Base-by-base conservation (phyloP, 2,797 vertebrate species). In the Bovichtus variegatus region DNA sequence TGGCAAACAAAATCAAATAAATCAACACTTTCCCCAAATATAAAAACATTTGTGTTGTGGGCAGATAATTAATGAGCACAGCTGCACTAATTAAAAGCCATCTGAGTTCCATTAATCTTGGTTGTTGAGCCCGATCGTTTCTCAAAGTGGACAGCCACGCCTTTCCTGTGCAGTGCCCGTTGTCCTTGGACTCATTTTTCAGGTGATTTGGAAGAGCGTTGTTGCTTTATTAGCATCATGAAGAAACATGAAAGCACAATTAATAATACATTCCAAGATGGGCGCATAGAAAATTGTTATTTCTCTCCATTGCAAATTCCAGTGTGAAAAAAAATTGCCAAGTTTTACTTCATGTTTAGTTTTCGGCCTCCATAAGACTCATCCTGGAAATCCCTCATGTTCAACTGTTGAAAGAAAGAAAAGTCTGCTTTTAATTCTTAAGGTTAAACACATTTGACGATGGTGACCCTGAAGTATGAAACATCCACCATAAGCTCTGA, bases 11-110 rank as follows among this genome's bases (percentile, higher is more conserved):
- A 99, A 98, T 98, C 97, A 98, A 98, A 99, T 99, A 98, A 99
- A 99, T 99, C 97, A 99, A 97, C 96, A 92, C 97, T 97, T 97
- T 98, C 93, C 95, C 96, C 95, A 98, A 98, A 99, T 97, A 98
- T 98, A 99, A 99, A 97, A 99, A 99, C 99, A 99, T 99, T 99
- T 99, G 96, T 97, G 97, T 97, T 97, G 96, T 90, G 89, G 94
- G 94, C 81, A 96, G 96, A 97, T 98, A 99, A 99, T 97, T 98
- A 97, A 99, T 98, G 97, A 97, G 96, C 96, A 95, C 97, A 97
- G 98, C 97, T 98, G 96, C 94, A 95, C 97, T 99, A 99, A 99
- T 99, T 99, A 99, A 99, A 99, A 97, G 96, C 97, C 97, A 97
- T 97, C 97, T 97, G 97, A 98, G 97, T 96, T 97, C 95, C 98